A percentile compares a stretch with the other conserved stretches of the same genome.
Evolutionary conservation across 2,888 invertebrate species (phyloP).

Genomic region (Leptopterna dolabrata): DNA sequence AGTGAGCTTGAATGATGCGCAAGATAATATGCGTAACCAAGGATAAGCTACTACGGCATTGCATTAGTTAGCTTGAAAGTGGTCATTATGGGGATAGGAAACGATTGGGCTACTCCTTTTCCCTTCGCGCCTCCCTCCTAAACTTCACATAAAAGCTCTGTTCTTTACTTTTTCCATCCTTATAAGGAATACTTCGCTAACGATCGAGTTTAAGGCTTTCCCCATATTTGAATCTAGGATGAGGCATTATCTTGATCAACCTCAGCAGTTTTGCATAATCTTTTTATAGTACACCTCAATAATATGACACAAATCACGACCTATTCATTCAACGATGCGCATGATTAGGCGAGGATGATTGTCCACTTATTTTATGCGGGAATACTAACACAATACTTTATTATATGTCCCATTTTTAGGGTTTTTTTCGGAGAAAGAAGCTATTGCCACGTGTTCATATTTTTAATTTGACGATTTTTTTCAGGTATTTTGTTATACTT

Average conservation of each 20-base stretch:
- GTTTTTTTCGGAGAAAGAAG: too few relatives aligned
- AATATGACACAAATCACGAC: too few relatives aligned
- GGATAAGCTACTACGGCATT: conserved; percentile 41
- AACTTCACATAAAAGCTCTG: conserved; percentile 45
- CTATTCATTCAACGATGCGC: too few relatives aligned
- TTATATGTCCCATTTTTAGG: too few relatives aligned
- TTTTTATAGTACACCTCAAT: neutral
- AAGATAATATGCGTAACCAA: conserved; percentile 44
- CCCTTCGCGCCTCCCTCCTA: conserved; percentile 11
- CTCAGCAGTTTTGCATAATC: neutral
- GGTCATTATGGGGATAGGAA: conserved; percentile 34
- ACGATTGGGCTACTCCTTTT: conserved; percentile 14
- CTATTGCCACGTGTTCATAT: too few relatives aligned
- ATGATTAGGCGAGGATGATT: too few relatives aligned
- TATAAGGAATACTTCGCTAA: conserved; percentile 37
- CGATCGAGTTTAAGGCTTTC: conserved; percentile 16
- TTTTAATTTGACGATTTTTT: too few relatives aligned
- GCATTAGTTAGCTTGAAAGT: conserved; percentile 41
- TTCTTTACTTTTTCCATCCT: conserved; percentile 21
- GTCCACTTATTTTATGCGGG: too few relatives aligned
- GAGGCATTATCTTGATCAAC: neutral
- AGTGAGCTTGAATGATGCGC: conserved; percentile 34
- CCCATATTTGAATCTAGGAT: conserved; percentile 32
- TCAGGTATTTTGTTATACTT: too few relatives aligned
- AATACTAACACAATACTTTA: too few relatives aligned